Percentiles rank a stretch among this genome's conserved stretches.
These are phyloP conservation scores for Choloepus hoffmanni DNA, from an alignment of 2,113 vertebrate species.

Conservation along the genomic window DNA sequence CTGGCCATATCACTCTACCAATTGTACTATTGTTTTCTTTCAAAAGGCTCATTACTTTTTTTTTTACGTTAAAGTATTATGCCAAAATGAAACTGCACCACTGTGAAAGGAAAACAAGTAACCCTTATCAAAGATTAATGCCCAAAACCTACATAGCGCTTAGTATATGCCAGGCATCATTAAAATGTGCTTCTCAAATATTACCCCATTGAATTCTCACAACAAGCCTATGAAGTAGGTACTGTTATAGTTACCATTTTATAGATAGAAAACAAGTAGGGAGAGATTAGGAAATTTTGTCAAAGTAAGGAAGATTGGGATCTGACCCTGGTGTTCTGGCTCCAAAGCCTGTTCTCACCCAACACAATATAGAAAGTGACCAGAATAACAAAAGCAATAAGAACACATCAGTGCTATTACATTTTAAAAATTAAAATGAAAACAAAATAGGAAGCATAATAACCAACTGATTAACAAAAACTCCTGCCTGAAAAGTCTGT, in stretches of 20 bases:
- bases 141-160: neutral
- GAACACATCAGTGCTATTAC: neutral
- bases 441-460: slow-evolving; percentile 2
- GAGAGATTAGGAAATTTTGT: neutral
- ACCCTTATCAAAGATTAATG: slow-evolving; percentile 39
- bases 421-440: slow-evolving; percentile 31
- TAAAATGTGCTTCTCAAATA: neutral
- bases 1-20: neutral
- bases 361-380: neutral
- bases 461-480: slow-evolving; percentile 22
- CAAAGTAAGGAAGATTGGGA: neutral
- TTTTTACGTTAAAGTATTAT: slow-evolving; percentile 15
- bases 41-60: neutral
- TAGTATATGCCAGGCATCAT: neutral
- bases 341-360: neutral
- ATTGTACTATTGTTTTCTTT: slow-evolving; percentile 44
- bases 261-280: neutral
- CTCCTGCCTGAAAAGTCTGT: neutral
- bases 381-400: neutral
- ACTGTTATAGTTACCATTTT: neutral
- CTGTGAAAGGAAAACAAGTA: neutral
- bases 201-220: neutral
- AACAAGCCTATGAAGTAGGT: neutral
- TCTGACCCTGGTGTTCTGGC: neutral
- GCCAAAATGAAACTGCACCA: slow-evolving; percentile 8